phyloP scores from a whole-genome alignment of 2,797 vertebrate species.

The Galago senegalensis region DNA sequence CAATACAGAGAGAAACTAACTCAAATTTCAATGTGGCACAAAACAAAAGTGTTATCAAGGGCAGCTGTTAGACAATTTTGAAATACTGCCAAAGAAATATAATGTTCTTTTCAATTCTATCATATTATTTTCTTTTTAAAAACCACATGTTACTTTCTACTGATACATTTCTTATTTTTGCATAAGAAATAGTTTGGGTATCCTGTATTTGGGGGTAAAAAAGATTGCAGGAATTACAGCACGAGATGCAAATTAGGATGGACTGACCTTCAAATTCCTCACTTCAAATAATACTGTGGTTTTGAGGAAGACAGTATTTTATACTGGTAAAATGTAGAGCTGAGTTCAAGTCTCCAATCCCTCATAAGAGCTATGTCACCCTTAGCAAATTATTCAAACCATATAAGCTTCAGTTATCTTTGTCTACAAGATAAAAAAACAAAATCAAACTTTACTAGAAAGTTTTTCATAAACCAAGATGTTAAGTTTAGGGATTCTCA shows the following conservation, averaged over 20 bases:
- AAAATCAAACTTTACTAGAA: neutral
- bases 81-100: conserved; percentile 2
- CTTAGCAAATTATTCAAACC: neutral
- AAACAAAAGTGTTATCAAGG: neutral
- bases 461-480: conserved; percentile 11
- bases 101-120: neutral
- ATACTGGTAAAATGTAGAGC: neutral
- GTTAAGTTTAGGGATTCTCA: neutral
- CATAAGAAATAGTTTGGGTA: neutral
- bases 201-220: neutral
- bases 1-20: neutral
- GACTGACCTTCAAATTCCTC: neutral
- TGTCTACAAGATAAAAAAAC: neutral
- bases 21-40: neutral
- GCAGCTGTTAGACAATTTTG: neutral
- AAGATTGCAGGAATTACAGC: neutral
- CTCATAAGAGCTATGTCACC: neutral
- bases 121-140: neutral
- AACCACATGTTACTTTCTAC: neutral
- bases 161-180: conserved; percentile 29
- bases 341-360: neutral
- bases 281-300: neutral
- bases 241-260: neutral
- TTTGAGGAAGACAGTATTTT: neutral
- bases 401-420: conserved; percentile 9